Evolutionary conservation across 2,888 invertebrate genomes (phyloP).

Genomic region (Cryptocephalus primarius): DNA sequence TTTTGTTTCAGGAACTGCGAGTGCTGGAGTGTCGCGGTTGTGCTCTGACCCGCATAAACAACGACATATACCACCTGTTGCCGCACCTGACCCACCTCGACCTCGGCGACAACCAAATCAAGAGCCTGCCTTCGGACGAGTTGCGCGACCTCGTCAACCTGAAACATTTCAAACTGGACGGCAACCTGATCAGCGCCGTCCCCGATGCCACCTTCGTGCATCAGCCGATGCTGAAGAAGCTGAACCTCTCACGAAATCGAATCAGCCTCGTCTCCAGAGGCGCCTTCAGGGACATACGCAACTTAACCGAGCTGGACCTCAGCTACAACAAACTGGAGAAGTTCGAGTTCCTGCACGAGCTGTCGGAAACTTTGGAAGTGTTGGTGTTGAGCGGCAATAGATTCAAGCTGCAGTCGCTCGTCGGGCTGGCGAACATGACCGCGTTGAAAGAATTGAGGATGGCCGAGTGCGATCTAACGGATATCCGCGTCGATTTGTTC

Average conservation of each 20-base stretch:
- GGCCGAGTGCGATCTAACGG: constrained; percentile 46
- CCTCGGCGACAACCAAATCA: constrained; percentile 64
- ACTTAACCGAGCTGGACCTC: constrained; percentile 58
- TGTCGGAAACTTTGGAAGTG: constrained; percentile 48
- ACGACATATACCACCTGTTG: constrained; percentile 63
- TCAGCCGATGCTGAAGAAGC: constrained; percentile 41
- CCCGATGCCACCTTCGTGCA: constrained; percentile 53
- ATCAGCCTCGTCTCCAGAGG: constrained; percentile 56
- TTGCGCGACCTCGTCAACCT: constrained; percentile 54
- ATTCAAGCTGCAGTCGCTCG: constrained; percentile 43
- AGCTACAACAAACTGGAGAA: constrained; percentile 51
- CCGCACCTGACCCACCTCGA: constrained; percentile 60
- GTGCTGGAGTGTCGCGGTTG: constrained; percentile 64
- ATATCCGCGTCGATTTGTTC: constrained; percentile 46
- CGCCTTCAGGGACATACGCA: constrained; percentile 60
- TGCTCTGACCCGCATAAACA: constrained; percentile 58
- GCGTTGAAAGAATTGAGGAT: constrained; percentile 47
- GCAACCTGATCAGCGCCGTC: constrained; percentile 61
- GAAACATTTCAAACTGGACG: constrained; percentile 54
- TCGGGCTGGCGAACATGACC: constrained; percentile 41
- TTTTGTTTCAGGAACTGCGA: constrained; percentile 51
- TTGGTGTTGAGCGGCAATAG: constrained; percentile 64
- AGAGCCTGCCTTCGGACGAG: constrained; percentile 56
- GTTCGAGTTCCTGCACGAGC: constrained; percentile 24
- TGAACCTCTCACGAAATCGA: constrained; percentile 58